Percentiles rank a stretch among this genome's conserved stretches.
These are phyloP conservation scores for Agrilus planipennis DNA, from an alignment of 1,140 invertebrate species.

Conservation along the genomic window DNA sequence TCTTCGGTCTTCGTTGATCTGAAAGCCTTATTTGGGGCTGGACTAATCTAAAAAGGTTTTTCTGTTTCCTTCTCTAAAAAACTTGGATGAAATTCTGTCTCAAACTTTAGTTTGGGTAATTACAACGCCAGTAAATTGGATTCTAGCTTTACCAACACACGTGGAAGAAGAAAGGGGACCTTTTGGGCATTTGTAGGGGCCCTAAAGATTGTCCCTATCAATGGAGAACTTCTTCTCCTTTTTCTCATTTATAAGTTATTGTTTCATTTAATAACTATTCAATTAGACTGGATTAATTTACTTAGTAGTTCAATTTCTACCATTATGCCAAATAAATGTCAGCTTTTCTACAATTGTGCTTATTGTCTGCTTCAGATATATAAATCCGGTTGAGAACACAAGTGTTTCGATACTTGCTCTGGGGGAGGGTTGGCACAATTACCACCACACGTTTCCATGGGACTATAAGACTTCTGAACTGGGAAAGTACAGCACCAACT, in stretches of 20 bases:
- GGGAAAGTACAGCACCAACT: conserved; percentile 51
- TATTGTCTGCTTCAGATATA: conserved; percentile 2
- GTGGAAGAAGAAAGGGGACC: too few relatives aligned
- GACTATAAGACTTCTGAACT: conserved; percentile 56
- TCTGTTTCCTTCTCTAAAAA: too few relatives aligned
- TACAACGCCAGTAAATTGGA: too few relatives aligned
- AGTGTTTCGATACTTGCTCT: conserved; percentile 48
- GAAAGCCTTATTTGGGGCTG: not conserved
- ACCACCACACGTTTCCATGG: conserved; percentile 84
- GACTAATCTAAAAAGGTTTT: not conserved
- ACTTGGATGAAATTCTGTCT: too few relatives aligned
- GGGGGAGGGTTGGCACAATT: conserved; percentile 78
- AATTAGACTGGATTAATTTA: not conserved
- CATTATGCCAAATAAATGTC: not conserved
- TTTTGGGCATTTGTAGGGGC: too few relatives aligned
- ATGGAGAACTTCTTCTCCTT: too few relatives aligned
- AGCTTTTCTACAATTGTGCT: not conserved
- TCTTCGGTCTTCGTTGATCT: not conserved
- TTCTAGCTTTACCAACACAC: too few relatives aligned
- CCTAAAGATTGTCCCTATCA: too few relatives aligned
- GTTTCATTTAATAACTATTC: not conserved
- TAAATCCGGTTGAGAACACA: conserved; percentile 56
- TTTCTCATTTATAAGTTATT: not conserved
- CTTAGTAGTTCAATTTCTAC: not conserved
- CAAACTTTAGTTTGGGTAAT: too few relatives aligned